Percentiles rank a stretch among this genome's conserved stretches.
These are phyloP conservation scores for Eriosoma lanigerum DNA, from an alignment of 1,140 invertebrate species.

Conservation along the genomic window DNA sequence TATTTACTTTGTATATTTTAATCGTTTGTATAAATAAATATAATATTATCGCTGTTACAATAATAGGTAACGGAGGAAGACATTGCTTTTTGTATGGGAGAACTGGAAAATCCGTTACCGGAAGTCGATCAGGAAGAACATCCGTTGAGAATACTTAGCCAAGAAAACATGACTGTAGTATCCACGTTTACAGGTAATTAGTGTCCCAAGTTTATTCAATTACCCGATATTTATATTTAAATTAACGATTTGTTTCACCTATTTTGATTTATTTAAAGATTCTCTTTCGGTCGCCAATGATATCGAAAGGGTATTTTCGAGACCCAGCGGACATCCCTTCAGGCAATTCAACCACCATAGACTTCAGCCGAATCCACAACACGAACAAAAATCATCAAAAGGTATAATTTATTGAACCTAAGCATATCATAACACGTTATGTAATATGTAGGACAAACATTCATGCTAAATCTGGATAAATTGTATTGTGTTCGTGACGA, in stretches of 20 bases:
- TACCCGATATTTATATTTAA: no score
- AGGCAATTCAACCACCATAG: constrained; percentile 34
- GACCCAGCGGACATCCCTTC: constrained; percentile 3
- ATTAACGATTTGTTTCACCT: neutral
- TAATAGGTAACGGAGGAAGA: constrained; percentile 82
- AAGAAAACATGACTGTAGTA: constrained; percentile 85
- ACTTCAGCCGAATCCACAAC: neutral
- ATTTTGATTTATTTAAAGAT: constrained; percentile 60
- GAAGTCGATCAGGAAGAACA: constrained; percentile 76
- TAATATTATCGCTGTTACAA: no score
- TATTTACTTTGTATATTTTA: neutral
- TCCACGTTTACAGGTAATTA: constrained; percentile 82
- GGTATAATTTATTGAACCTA: no score
- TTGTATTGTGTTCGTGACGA: no score
- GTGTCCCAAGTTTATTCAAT: no score
- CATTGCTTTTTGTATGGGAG: constrained; percentile 82
- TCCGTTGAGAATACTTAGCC: constrained; percentile 81
- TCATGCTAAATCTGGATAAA: no score
- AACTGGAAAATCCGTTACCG: constrained; percentile 67
- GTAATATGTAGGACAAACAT: no score
- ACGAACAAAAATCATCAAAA: constrained; percentile 32
- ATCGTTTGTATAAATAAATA: neutral
- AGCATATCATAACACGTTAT: no score
- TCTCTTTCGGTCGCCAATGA: constrained; percentile 76
- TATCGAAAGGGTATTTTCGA: constrained; percentile 64